Base-by-base conservation (phyloP, 2,888 invertebrate genomes). In the Hecatera dysodea region DNA sequence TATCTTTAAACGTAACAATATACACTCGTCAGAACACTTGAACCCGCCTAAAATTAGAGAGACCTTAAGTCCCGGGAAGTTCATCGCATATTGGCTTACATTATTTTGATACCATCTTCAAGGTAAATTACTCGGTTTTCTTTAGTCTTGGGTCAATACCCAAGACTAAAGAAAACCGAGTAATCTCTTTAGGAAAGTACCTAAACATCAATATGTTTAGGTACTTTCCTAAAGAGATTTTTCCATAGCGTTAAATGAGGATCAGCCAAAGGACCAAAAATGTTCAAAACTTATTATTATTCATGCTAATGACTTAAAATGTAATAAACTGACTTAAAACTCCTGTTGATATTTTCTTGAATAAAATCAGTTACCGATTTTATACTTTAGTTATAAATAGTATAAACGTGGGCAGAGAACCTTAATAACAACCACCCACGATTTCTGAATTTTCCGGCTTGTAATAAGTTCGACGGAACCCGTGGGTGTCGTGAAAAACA, bases 371-470 rank as follows among this genome's bases (percentile, higher is more conserved):
- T 33, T 29, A 36, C 27, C 19, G 19, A 57, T 9, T 53, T 36
- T 27, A 44, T 39, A 2, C 12, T 44, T 9, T n/a, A 15, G 42
- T 36, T 72, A n/a, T 42, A 53, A 68, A 53, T 27, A 69, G 39
- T 46, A 59, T 2, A 17, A 48, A 22, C 53, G 73, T 69, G 70
- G 70, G 70, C 27, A 33, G 53, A n/a, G 7, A 27, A 19, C n/a
- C 12, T 29, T 8, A 57, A 67, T 53, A 69, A 22, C 22, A 69
- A 33, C 29, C 46, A 33, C 59, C 59, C 22, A 73, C 69, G 0
- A 1, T 56, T 56, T 27, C 6, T 0, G 55, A 24, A 1, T 24
- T 65, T 75, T 62, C 39, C 9, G 15, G 42, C 74, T 63, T 19
- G 19, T 39, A 39, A 27, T 11, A 29, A 56, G 6, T 55, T 19